Evolutionary conservation across 2,113 vertebrate genomes (phyloP), one percentile per base, ranked within the genome.

Genomic region (Telmatochromis sp.): DNA sequence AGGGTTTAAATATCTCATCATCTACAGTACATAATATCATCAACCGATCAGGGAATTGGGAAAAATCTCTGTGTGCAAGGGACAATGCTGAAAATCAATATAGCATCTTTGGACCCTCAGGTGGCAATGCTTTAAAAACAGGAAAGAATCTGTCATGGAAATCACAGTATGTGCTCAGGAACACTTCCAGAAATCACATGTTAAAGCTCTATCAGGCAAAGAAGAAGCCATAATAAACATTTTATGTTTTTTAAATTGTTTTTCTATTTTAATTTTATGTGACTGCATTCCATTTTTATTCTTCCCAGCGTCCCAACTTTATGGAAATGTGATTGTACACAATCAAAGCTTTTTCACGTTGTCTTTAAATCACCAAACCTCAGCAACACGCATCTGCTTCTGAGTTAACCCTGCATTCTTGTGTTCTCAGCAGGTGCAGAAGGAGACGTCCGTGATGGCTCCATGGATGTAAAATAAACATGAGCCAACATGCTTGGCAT

Each of bases 391-490:
- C 31, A 33, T 49, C 45, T 35, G 6, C 17, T 75, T 35, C 26
- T 53, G 19, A 42, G 42, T 55, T 89, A 8, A 63, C 6, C 14
- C 4, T 35, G 15, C 28, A 40, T 81, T 75, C 78, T 45, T 78
- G 12, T 86, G 84, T 89, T 60, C 33, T 84, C 88, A 89, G 93
- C 96, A 97, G 97, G 95, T 95, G 47, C 97, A 97, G 57, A 99
- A 97, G 92, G 98, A 98, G 85, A 75, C 90, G 3, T 91, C 95
- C 14, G 84, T 96, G 80, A 92, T 96, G 88, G 95, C 97, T 0
- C 92, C 96, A 2, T 98, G 98, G 97, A 98, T 98, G 96, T 98
- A 83, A 81, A 80, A 17, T 7, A 3, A 23, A 83, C 40, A 68
- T 5, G 17, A 85, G 19, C 80, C 42, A 31, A 73, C 35, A 31